Base-by-base conservation (phyloP, 2,113 vertebrate species). In the Ceyx melanurus region DNA sequence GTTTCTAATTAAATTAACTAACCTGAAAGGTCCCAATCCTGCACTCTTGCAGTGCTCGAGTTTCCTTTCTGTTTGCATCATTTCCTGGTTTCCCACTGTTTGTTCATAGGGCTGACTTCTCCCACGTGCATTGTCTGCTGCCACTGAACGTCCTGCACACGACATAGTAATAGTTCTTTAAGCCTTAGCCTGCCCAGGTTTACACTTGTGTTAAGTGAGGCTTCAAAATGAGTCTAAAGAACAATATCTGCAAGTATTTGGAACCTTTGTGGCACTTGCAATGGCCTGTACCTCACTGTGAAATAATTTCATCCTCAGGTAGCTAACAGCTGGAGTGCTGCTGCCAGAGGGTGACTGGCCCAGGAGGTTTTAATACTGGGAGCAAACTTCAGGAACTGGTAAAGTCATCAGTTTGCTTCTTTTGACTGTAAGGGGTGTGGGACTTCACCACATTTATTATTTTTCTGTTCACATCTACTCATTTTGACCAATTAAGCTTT, bases 1-100 rank as follows among this genome's bases (percentile, higher is more conserved):
- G 10, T 89, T 77, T 79, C 33, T 91, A 64, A 92, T 95, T 46
- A 89, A 65, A 84, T 90, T 67, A 86, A 76, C 42, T 57, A 53
- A 84, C 54, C 50, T 66, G 31, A 50, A 80, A 77, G 53, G 57
- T 74, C 25, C 20, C 20, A 60, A 22, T 75, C 53, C 35, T 88
- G 45, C 25, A 12, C 19, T 84, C 54, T 78, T 64, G 23, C 25
- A 46, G 25, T 70, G n/a, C 73, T 65, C 28, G 56, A 68, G 22
- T 46, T 78, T 86, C 45, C 9, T 13, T 92, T 86, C 31, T 2
- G 2, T 67, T 72, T 86, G 20, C 70, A 54, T 54, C 13, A 18
- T 65, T 90, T 86, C n/a, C 23, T 45, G 15, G 8, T 73, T 73
- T 89, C 45, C 25, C 76, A 14, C 37, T 60, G 26, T 76, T 74